These are phyloP conservation scores for Mirza zaza DNA, from an alignment of 2,113 vertebrate genomes.

Conservation along the genomic window DNA sequence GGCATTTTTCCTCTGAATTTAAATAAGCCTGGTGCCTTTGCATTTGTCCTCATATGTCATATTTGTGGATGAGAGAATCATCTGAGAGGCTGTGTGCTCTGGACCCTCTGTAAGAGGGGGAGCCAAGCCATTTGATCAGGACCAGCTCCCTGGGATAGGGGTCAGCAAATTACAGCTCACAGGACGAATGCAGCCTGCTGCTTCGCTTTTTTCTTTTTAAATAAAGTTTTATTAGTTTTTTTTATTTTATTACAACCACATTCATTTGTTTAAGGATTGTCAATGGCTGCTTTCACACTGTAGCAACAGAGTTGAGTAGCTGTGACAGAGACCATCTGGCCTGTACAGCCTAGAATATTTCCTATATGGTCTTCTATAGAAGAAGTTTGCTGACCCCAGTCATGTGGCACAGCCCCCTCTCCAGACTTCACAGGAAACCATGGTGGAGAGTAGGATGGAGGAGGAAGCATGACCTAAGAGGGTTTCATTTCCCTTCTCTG, in stretches of 20 bases:
- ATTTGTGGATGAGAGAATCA: slow-evolving; percentile 32
- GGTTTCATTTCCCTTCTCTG: neutral
- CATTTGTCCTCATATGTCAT: neutral
- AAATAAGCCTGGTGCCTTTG: slow-evolving; percentile 56
- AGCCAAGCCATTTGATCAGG: neutral
- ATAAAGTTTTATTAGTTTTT: slow-evolving; percentile 30
- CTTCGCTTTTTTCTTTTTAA: neutral
- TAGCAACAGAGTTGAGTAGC: neutral
- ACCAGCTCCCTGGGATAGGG: neutral
- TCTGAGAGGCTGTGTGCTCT: neutral
- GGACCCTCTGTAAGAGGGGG: neutral
- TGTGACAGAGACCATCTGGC: neutral
- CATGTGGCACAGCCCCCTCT: neutral
- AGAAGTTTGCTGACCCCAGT: neutral
- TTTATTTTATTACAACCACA: neutral
- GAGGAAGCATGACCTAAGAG: neutral
- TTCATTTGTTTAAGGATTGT: neutral
- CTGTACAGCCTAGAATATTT: neutral
- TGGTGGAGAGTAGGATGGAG: neutral
- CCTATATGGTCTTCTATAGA: neutral
- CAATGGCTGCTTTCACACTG: neutral
- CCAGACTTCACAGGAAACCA: neutral
- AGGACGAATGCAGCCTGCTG: neutral
- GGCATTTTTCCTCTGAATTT: slow-evolving; percentile 60
- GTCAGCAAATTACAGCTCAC: neutral